Percentiles rank a stretch among this genome's conserved stretches.
Evolutionary conservation across 2,888 invertebrate genomes (phyloP).

Genomic region (Dicyrtomina minuta): DNA sequence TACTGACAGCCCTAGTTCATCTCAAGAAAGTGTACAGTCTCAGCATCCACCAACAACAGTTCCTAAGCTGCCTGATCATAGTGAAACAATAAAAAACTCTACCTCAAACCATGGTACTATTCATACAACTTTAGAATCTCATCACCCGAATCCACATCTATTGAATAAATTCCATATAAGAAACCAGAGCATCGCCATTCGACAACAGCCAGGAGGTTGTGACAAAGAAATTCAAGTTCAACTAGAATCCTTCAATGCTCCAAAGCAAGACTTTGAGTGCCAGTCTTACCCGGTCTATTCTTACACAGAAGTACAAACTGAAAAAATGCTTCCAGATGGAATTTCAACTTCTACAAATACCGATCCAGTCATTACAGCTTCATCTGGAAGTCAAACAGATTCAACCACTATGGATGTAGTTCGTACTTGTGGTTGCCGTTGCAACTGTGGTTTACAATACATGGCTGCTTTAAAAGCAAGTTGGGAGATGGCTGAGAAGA

Average conservation of each 20-base stretch:
- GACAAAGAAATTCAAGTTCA: neutral
- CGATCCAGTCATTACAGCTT: neutral
- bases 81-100: no score
- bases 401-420: slow-evolving; percentile 6
- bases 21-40: no score
- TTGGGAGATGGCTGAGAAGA: slow-evolving; percentile 21
- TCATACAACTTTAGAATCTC: no score
- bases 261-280: neutral
- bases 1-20: neutral
- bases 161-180: no score
- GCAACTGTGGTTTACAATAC: slow-evolving; percentile 25
- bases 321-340: neutral
- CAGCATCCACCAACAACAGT: no score
- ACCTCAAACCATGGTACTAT: no score
- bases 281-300: slow-evolving; percentile 4
- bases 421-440: slow-evolving; percentile 22
- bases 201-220: neutral
- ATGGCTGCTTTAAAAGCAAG: slow-evolving; percentile 14
- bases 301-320: slow-evolving; percentile 14
- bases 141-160: no score
- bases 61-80: no score
- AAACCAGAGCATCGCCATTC: no score
- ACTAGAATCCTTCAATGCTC: no score
- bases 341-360: neutral
- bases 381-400: slow-evolving; percentile 13